Percentiles rank a stretch among this genome's conserved stretches.
These are phyloP conservation scores for Ochropleura plecta DNA, from an alignment of 2,888 invertebrate genomes.

Conservation along the genomic window DNA sequence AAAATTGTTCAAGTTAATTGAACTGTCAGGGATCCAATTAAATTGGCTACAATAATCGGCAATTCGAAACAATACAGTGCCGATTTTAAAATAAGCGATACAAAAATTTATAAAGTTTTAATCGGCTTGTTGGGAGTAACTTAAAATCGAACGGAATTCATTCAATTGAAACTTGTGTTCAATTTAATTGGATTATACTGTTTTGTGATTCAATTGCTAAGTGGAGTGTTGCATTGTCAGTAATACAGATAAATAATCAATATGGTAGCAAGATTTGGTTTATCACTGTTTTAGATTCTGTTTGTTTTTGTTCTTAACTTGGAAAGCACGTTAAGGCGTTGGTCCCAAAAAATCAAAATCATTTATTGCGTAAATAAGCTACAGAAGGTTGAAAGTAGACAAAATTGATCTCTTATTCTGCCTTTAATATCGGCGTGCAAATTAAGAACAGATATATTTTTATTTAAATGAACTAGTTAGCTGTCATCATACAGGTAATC, in stretches of 20 bases:
- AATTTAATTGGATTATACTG: constrained; percentile 22
- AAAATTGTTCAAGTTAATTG: constrained; percentile 64
- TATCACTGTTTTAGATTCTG: background rate
- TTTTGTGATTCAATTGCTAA: constrained; percentile 18
- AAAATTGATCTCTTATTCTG: too few species aligned
- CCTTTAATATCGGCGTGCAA: too few species aligned
- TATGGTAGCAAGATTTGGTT: background rate
- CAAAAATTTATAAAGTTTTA: constrained; percentile 45
- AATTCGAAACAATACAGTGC: constrained; percentile 63
- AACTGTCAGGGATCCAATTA: constrained; percentile 66
- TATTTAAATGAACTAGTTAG: too few species aligned
- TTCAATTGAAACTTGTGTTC: constrained; percentile 27
- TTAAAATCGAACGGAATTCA: constrained; percentile 42
- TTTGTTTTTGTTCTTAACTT: background rate
- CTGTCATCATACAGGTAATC: too few species aligned
- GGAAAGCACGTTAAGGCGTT: too few species aligned
- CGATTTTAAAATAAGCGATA: constrained; percentile 62
- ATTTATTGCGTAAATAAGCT: too few species aligned
- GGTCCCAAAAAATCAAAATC: too few species aligned
- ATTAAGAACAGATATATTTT: too few species aligned
- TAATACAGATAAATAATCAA: constrained; percentile 5
- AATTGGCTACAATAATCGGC: constrained; percentile 61
- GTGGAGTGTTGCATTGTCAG: background rate
- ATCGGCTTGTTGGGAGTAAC: constrained; percentile 40
- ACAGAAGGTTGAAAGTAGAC: too few species aligned